Percentiles rank a stretch among this genome's conserved stretches.
phyloP scores from a whole-genome alignment of 2,888 invertebrate species.

The Athripsodes cinereus region DNA sequence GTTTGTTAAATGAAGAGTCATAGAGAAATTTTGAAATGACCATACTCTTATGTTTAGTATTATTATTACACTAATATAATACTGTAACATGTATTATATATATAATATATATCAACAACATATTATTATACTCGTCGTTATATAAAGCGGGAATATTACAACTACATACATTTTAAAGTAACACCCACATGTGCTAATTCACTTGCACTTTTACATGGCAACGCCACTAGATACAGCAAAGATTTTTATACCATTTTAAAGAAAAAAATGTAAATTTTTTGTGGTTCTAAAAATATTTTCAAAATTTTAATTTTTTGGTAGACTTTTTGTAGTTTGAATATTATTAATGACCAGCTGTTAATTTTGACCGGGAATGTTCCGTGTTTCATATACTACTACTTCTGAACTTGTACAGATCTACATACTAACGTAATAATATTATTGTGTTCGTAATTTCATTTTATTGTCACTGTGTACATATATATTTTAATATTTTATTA shows the following conservation, averaged over 20 bases:
- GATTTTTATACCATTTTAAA: not conserved
- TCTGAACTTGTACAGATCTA: too few relatives aligned
- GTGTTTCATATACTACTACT: too few relatives aligned
- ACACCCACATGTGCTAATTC: constrained; percentile 24
- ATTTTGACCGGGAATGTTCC: not conserved
- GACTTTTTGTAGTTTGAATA: not conserved
- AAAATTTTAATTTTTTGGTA: not conserved
- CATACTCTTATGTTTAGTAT: constrained; percentile 8
- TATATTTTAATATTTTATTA: too few relatives aligned
- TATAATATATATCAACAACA: too few relatives aligned
- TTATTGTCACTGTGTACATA: too few relatives aligned
- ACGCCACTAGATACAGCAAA: not conserved
- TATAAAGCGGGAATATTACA: too few relatives aligned
- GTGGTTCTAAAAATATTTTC: constrained; percentile 2
- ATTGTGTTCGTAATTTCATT: too few relatives aligned
- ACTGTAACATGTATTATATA: too few relatives aligned
- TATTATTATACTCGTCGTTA: too few relatives aligned
- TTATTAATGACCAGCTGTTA: not conserved
- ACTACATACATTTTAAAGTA: constrained; percentile 5
- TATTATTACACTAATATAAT: too few relatives aligned
- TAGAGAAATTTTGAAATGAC: constrained; percentile 26
- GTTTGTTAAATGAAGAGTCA: constrained; percentile 17
- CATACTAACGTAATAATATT: too few relatives aligned
- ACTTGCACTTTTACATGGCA: constrained; percentile 11
- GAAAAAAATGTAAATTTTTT: constrained; percentile 18